phyloP scores from a whole-genome alignment of 2,888 invertebrate genomes.

The Cecidostiba fungosa region DNA sequence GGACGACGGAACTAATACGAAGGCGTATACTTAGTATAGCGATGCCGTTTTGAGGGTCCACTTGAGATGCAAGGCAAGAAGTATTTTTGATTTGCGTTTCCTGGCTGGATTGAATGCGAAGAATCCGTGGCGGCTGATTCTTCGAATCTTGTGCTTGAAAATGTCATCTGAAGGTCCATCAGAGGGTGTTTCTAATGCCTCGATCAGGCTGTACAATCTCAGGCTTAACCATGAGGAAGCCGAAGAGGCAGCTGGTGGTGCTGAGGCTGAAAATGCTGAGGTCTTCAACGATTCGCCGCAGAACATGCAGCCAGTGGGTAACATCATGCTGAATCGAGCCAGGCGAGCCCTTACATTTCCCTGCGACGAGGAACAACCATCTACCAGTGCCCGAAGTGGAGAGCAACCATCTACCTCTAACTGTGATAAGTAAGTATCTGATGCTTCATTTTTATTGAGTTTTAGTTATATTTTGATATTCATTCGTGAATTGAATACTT shows the following conservation, averaged over 20 bases:
- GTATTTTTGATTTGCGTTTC: constrained; percentile 55
- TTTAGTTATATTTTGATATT: not conserved
- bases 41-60: not conserved
- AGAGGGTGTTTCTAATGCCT: constrained; percentile 70
- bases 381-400: constrained; percentile 66
- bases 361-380: constrained; percentile 73
- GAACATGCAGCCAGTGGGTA: constrained; percentile 71
- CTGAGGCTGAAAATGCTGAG: constrained; percentile 64
- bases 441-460: not conserved
- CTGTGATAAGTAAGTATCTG: constrained; percentile 71
- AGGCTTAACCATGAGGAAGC: constrained; percentile 68
- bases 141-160: constrained; percentile 62
- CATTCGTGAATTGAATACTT: not conserved
- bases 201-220: constrained; percentile 70
- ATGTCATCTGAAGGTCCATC: constrained; percentile 73
- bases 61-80: constrained; percentile 49
- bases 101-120: constrained; percentile 63
- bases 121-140: constrained; percentile 49
- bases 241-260: constrained; percentile 63
- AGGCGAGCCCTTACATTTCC: constrained; percentile 72
- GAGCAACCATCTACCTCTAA: constrained; percentile 69
- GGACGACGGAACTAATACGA: no score
- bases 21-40: constrained; percentile 4
- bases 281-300: constrained; percentile 70
- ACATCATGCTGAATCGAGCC: constrained; percentile 71